phyloP scores from a whole-genome alignment of 2,113 vertebrate species.

The Formicarius rufipectus region DNA sequence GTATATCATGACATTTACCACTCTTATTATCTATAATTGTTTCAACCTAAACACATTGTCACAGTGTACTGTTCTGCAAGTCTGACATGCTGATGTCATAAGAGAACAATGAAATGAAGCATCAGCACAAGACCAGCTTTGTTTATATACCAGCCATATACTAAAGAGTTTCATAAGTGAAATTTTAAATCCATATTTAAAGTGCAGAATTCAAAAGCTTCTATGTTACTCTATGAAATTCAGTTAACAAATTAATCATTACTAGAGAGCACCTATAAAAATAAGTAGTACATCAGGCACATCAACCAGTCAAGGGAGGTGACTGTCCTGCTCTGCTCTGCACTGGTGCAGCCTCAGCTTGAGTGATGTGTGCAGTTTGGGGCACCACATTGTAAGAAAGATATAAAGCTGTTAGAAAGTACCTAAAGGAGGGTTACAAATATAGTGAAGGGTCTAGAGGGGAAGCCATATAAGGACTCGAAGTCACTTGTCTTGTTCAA shows the following conservation, averaged over 20 bases:
- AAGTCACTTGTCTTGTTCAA: not conserved
- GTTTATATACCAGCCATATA: not conserved
- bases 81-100: not conserved
- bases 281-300: not conserved
- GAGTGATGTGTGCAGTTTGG: not conserved
- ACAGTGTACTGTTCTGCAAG: not conserved
- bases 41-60: slow-evolving; percentile 45
- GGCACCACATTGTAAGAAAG: not conserved
- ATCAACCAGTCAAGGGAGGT: accelerated
- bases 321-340: not conserved
- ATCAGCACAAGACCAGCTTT: not conserved
- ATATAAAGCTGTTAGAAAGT: not conserved
- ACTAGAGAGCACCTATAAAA: not conserved
- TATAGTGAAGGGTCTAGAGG: not conserved
- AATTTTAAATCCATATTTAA: not conserved
- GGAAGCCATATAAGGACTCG: accelerated
- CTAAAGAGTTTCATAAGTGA: not conserved
- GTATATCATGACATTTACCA: slow-evolving; percentile 47
- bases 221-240: not conserved
- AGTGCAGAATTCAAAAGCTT: not conserved
- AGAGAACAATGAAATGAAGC: slow-evolving; percentile 5
- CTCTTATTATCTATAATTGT: slow-evolving; percentile 44
- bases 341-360: accelerated
- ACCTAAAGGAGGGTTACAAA: not conserved
- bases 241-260: not conserved